Evolutionary conservation across 2,113 vertebrate genomes (phyloP), one percentile per base, ranked within the genome.

Genomic region (Laterallus jamaicensis): DNA sequence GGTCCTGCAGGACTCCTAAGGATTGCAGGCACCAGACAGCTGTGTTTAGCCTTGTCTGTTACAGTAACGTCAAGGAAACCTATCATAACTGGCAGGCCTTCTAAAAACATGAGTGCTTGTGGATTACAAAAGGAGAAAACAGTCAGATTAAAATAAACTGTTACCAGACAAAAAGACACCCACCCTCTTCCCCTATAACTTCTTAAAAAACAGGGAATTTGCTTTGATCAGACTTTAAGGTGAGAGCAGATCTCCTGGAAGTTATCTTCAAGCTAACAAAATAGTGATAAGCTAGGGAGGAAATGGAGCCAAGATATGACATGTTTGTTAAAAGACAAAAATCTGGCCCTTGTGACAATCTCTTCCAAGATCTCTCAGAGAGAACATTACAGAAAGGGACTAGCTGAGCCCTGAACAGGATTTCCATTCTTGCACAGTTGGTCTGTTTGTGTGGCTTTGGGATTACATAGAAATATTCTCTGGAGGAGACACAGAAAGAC

Each of bases 101-200:
- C 96, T 96, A 39, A 98, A 97, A 97, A 95, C 90, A 92, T 6
- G 74, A 96, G 79, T 77, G 79, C 75, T 92, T 66, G 76, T 86
- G 95, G 94, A 93, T 97, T 97, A 97, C 92, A 98, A 98, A 96
- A 94, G 94, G 92, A 95, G 91, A 97, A 98, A 97, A 93, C 70
- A 75, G 82, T 60, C 86, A 86, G 87, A 94, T 95, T 97, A 97
- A 98, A 98, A 97, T 97, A 98, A 98, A 97, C 97, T 95, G 88
- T 97, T 94, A 96, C 66, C 50, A 97, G 96, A 97, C 92, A 95
- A 95, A 97, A 93, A 64, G 81, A 87, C 67, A 85, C 68, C 87
- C 90, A 95, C 89, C 69, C 93, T 96, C 91, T 90, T 29, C 93
- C 96, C 86, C 77, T 84, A 64, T 81, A 93, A 91, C 37, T 79